Evolutionary conservation across 2,888 invertebrate species (phyloP).

Genomic region (Reticulitermes lucifugus): DNA sequence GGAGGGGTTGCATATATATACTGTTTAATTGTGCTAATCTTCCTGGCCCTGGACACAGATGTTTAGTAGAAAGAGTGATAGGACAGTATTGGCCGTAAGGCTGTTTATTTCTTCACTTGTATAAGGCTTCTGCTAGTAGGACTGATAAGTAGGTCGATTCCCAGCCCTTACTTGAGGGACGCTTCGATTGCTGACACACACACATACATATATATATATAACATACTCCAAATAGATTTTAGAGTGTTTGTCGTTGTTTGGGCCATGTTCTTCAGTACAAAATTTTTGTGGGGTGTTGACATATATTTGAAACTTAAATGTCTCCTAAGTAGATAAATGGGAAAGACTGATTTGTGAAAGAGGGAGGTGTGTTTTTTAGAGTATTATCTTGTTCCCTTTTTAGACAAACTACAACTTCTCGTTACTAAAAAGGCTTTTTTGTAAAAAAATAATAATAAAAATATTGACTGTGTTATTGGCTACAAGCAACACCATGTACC

Average conservation of each 20-base stretch:
- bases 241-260: constrained; percentile 33
- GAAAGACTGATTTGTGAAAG: constrained; percentile 52
- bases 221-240: constrained; percentile 39
- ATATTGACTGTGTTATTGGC: constrained; percentile 32
- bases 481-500: constrained; percentile 20
- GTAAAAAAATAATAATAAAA: constrained; percentile 35
- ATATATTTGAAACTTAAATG: constrained; percentile 45
- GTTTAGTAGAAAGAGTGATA: constrained; percentile 13
- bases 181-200: background rate
- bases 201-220: background rate
- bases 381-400: constrained; percentile 45
- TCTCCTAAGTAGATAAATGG: constrained; percentile 51
- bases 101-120: constrained; percentile 27
- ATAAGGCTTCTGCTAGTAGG: constrained; percentile 33
- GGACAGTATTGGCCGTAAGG: background rate
- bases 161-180: background rate
- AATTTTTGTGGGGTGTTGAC: constrained; percentile 50
- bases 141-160: constrained; percentile 6
- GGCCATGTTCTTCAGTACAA: constrained; percentile 52
- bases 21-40: constrained; percentile 37
- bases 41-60: constrained; percentile 51
- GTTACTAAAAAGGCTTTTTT: constrained; percentile 42
- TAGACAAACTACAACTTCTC: constrained; percentile 41
- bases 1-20: background rate
- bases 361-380: constrained; percentile 47